phyloP scores from a whole-genome alignment of 2,888 invertebrate species.

The Euproctis similis region DNA sequence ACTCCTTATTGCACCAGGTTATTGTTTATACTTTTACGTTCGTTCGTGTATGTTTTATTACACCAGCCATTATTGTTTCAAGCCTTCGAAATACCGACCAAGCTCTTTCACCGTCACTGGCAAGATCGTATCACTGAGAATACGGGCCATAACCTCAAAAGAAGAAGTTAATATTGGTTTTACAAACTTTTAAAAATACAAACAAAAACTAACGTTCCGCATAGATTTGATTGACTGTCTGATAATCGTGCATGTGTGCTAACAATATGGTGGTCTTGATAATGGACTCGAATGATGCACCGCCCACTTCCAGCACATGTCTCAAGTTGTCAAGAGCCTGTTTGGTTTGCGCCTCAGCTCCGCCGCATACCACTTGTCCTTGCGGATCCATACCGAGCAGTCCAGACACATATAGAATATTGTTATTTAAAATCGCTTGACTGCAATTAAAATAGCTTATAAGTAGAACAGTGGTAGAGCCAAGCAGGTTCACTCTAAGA shows the following conservation, averaged over 20 bases:
- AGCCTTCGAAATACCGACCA: too few relatives aligned
- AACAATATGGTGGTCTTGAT: slow-evolving; percentile 91
- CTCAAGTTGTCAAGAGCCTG: slow-evolving; percentile 87
- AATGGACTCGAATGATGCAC: slow-evolving; percentile 82
- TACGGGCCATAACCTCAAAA: too few relatives aligned
- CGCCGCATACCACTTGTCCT: slow-evolving; percentile 84
- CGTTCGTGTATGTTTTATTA: too few relatives aligned
- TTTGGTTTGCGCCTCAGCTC: slow-evolving; percentile 82
- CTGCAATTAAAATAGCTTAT: slow-evolving; percentile 75
- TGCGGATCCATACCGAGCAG: slow-evolving; percentile 85
- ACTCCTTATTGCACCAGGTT: too few relatives aligned
- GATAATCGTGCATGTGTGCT: slow-evolving; percentile 87
- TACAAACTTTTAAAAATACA: too few relatives aligned
- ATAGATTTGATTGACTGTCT: slow-evolving; percentile 88
- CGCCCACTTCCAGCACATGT: slow-evolving; percentile 83
- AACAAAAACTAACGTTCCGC: slow-evolving; percentile 87
- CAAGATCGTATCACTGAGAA: too few relatives aligned
- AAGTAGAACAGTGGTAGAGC: too few relatives aligned
- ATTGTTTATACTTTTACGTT: too few relatives aligned
- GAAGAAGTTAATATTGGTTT: too few relatives aligned
- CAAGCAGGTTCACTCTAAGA: too few relatives aligned
- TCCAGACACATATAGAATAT: slow-evolving; percentile 91
- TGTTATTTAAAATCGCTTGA: slow-evolving; percentile 89
- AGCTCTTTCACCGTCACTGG: too few relatives aligned
- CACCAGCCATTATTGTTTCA: too few relatives aligned